phyloP scores from a whole-genome alignment of 2,888 invertebrate species.

The Girardia tigrina region DNA sequence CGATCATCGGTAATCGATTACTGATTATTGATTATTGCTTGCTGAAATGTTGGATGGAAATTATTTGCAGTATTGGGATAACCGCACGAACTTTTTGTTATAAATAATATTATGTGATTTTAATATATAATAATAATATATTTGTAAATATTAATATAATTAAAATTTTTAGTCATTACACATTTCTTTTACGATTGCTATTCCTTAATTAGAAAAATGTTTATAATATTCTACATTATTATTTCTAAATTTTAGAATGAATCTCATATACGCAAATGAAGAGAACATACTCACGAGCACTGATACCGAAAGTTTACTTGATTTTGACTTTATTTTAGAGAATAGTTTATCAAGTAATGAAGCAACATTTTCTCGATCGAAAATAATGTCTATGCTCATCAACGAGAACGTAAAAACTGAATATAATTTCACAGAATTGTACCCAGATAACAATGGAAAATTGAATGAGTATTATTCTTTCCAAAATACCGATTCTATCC shows the following conservation, averaged over 20 bases:
- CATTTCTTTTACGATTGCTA: too few relatives aligned
- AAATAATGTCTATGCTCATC: conserved; percentile 19
- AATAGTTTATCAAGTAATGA: neutral
- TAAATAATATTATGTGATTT: too few relatives aligned
- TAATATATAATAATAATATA: too few relatives aligned
- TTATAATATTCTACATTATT: too few relatives aligned
- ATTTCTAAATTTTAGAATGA: neutral
- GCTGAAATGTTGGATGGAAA: too few relatives aligned
- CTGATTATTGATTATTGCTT: too few relatives aligned
- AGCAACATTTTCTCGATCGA: neutral
- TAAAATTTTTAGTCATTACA: too few relatives aligned
- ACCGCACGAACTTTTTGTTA: too few relatives aligned
- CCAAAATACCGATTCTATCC: neutral
- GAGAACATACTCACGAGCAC: conserved; percentile 2
- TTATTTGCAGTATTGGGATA: too few relatives aligned
- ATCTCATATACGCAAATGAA: neutral
- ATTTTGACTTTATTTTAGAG: conserved; percentile 28
- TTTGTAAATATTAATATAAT: too few relatives aligned
- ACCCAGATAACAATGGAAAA: neutral
- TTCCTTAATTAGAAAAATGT: too few relatives aligned
- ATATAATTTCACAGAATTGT: neutral
- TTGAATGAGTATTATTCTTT: neutral
- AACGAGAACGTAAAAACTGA: neutral
- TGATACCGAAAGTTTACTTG: conserved; percentile 10
- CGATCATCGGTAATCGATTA: too few relatives aligned